Evolutionary conservation across 2,888 invertebrate species (phyloP), one percentile per base, ranked within the genome.

Genomic region (Amphimallon solstitiale): DNA sequence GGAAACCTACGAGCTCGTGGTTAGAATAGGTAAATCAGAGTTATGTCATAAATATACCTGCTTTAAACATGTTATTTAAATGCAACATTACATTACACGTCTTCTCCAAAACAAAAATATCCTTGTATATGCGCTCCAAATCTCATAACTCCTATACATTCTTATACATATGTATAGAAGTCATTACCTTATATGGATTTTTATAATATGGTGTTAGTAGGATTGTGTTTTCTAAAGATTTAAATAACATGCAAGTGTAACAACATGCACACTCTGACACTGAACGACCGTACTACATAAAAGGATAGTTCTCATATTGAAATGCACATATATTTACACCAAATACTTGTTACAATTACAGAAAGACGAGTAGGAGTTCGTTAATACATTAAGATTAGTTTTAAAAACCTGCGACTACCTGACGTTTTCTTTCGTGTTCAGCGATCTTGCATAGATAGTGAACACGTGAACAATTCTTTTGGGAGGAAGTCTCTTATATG

Each of bases 301-400:
- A 48, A 23, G 21, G 21, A 29, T 9, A 15, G 38, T 38, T 38
- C 19, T 15, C 17, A 38, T 54, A 38, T 54, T 43, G 12, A 56
- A 56, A 56, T 23, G 29, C 43, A 21, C 21, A 56, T 40, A 56
- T 40, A 54, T 38, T 54, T 54, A 56, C 29, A 56, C 21, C 56
- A 56, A 56, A 43, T 56, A 56, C 9, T 23, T 56, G 23, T 43
- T 43, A 23, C 43, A 23, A 54, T 23, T 21, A 43, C 29, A 56
- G 23, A 12, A 9, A 14, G 48, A 3, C n/a, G 23, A 23, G 43
- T 56, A 21, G 56, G 23, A 23, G 56, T 56, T 14, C 14, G 40
- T 40, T 43, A 23, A 43, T 14, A 21, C 56, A 9, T 56, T 40
- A 40, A 23, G 23, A 14, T 40, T n/a, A 40, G 56, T 43, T 37